Percentiles rank a stretch among this genome's conserved stretches.
These are phyloP conservation scores for Athetis lepigone DNA, from an alignment of 2,888 invertebrate species.

Conservation along the genomic window DNA sequence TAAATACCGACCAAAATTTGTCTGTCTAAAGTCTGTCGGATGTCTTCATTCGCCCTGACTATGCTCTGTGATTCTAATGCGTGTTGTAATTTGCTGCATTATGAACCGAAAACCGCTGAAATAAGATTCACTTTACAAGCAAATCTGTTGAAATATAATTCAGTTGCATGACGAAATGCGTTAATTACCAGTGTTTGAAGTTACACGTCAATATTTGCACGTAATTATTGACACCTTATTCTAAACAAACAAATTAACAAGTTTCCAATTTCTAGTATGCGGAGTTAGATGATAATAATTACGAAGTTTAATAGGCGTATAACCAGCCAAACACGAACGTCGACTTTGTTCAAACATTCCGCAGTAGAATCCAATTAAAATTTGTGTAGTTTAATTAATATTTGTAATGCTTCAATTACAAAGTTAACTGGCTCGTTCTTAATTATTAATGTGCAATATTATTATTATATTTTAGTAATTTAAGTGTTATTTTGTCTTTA, in stretches of 20 bases:
- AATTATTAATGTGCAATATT: conserved; percentile 29
- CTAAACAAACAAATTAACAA: conserved; percentile 21
- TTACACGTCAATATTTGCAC: not conserved
- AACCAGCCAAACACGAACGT: conserved; percentile 14
- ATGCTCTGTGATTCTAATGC: no score
- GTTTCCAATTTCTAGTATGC: conserved; percentile 35
- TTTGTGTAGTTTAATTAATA: conserved; percentile 29
- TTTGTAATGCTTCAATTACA: conserved; percentile 42
- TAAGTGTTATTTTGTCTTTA: conserved; percentile 57
- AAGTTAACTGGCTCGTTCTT: conserved; percentile 42
- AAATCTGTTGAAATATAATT: no score
- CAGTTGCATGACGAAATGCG: no score
- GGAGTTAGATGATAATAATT: conserved; percentile 38
- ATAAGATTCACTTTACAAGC: no score
- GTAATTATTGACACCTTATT: conserved; percentile 43
- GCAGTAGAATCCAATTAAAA: conserved; percentile 33
- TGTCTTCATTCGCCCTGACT: no score
- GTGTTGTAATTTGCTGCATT: no score
- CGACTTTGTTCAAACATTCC: conserved; percentile 24
- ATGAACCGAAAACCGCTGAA: no score
- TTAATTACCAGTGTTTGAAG: not conserved
- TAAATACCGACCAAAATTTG: no score
- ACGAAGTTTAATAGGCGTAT: conserved; percentile 28
- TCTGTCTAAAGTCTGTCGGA: no score
- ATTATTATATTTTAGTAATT: conserved; percentile 41